Evolutionary conservation across 2,113 vertebrate species (phyloP).

Genomic region (Coptodon bakossiorum): DNA sequence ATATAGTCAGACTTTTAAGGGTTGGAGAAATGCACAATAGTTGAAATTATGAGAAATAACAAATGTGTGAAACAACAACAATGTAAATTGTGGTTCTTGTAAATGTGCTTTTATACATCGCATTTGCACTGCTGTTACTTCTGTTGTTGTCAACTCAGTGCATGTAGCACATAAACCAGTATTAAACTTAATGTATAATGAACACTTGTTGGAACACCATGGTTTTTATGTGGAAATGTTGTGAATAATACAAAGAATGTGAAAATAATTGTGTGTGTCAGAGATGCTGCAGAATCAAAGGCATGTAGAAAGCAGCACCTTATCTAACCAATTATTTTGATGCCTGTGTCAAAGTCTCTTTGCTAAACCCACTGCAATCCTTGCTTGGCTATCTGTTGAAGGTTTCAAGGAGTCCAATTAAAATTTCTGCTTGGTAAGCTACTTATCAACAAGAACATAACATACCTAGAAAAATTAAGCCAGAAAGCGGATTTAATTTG

Average conservation of each 20-base stretch:
- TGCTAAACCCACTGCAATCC: not conserved
- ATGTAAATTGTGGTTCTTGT: not conserved
- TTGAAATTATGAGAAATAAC: not conserved
- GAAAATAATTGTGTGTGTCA: not conserved
- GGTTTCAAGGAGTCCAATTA: slow-evolving; percentile 9
- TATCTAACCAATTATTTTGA: slow-evolving; percentile 4
- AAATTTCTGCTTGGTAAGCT: not conserved
- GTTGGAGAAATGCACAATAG: not conserved
- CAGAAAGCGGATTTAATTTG: not conserved
- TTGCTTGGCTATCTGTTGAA: not conserved
- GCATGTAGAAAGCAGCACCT: not conserved
- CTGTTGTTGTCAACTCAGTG: not conserved
- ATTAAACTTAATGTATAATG: not conserved
- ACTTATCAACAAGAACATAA: not conserved
- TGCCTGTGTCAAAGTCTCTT: not conserved
- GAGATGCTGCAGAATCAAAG: not conserved
- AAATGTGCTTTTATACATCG: fast-evolving
- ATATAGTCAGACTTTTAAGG: not conserved
- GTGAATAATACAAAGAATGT: not conserved
- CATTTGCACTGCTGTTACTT: not conserved
- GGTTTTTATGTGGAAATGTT: not conserved
- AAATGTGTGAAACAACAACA: not conserved
- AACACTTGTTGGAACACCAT: not conserved
- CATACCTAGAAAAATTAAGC: not conserved
- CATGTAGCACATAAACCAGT: not conserved